Base-by-base conservation (phyloP, 2,888 invertebrate genomes). In the Hypsopygia costalis region DNA sequence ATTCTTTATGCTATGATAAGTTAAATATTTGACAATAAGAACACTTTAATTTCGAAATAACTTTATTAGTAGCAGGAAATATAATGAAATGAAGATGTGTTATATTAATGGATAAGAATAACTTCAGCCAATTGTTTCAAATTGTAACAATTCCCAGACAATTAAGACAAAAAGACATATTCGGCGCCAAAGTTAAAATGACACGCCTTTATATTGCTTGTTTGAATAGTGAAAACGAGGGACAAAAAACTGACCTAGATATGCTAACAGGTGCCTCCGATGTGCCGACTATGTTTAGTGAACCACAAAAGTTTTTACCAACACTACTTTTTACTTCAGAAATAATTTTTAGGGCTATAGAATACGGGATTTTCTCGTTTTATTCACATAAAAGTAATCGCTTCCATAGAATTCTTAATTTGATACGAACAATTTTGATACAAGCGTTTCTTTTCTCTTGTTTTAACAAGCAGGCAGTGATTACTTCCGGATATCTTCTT, bases 191-290 rank as follows among this genome's bases (percentile, higher is more conserved):
- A 60, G 49, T 55, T 55, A 44, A 55, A 57, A 54, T 59, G 51
- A 56, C 57, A 58, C 54, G 47, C 49, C 55, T 44, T 47, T 49
- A 44, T 46, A 56, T 72, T n/a, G n/a, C n/a, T 73, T 76, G 62
- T 79, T 75, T 78, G 69, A 66, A 76, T 69, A 80, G 80, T 78
- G 77, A 78, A 78, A 77, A 74, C 70, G 57, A 44, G 38, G 39
- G 46, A 64, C 63, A 78, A 78, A n/a, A 81, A 81, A 73, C 58
- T 75, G 77, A 74, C 79, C 81, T 44, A 80, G 74, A 77, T 76
- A 64, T 60, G 62, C 71, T 69, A 75, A 70, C 72, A 75, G 72
- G 67, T 75, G 69, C 55, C 56, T 58, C 46, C 58, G 52, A 67
- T 67, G 62, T 64, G 55, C 59, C 61, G 59, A 59, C 55, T 42